These are phyloP conservation scores for Polyergus mexicanus DNA, from an alignment of 1,140 invertebrate genomes.

Conservation along the genomic window DNA sequence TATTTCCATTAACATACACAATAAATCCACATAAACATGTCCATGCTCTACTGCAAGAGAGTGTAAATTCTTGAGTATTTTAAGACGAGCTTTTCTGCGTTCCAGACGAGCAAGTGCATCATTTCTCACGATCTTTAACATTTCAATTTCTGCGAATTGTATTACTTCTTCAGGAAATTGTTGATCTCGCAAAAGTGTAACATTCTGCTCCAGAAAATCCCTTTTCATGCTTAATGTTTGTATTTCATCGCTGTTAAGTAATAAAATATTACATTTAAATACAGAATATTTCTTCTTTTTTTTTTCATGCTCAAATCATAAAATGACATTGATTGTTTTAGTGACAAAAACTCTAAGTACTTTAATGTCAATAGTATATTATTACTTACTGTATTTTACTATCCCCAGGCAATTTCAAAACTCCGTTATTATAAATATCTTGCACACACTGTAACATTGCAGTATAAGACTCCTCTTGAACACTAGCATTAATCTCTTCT, in stretches of 20 bases:
- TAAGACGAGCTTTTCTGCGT: conserved; percentile 72
- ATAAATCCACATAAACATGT: conserved; percentile 79
- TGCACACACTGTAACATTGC: conserved; percentile 68
- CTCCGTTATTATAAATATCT: conserved; percentile 79
- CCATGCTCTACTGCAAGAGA: conserved; percentile 79
- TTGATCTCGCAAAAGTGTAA: conserved; percentile 74
- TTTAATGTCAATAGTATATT: conserved; percentile 64
- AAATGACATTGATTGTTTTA: neutral
- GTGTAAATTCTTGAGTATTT: conserved; percentile 78
- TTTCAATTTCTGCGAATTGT: conserved; percentile 74
- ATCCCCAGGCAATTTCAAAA: conserved; percentile 73
- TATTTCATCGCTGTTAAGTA: conserved; percentile 77
- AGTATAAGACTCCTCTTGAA: conserved; percentile 68
- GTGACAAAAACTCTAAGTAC: conserved; percentile 43
- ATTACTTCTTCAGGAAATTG: conserved; percentile 77
- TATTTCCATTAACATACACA: conserved; percentile 82
- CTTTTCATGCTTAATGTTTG: conserved; percentile 74
- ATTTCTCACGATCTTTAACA: conserved; percentile 76
- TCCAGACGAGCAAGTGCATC: conserved; percentile 73
- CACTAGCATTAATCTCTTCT: conserved; percentile 75
- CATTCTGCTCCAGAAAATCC: conserved; percentile 81
- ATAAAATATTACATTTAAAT: conserved; percentile 27
- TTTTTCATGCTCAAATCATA: neutral
- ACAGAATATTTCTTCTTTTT: neutral
- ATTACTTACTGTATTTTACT: conserved; percentile 69